Conservation (phyloP, 1,140 invertebrate genomes). For the Hyposmocoma kahamanoa region DNA sequence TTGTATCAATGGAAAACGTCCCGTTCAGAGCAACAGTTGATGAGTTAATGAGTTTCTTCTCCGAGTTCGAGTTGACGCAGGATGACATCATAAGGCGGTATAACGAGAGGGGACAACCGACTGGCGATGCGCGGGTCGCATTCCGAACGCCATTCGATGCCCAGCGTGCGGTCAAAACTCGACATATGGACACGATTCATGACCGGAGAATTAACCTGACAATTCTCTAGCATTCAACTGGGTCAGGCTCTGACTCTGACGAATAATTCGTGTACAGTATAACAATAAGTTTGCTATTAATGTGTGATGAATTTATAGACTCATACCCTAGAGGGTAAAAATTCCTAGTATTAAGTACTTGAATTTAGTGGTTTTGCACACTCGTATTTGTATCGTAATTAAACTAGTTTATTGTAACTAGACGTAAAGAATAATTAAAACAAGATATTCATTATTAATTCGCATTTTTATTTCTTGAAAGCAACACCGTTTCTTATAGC, state of each 20-base stretch:
- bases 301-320: too few species aligned
- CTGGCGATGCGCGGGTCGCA: slow-evolving; percentile 91
- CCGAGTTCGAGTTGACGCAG: slow-evolving; percentile 81
- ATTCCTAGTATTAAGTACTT: too few species aligned
- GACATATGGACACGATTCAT: slow-evolving; percentile 49
- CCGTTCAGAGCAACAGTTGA: slow-evolving; percentile 89
- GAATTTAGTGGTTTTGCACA: too few species aligned
- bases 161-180: slow-evolving; percentile 78
- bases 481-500: too few species aligned
- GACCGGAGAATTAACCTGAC: slow-evolving; percentile 51
- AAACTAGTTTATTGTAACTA: too few species aligned
- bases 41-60: slow-evolving; percentile 91
- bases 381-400: too few species aligned
- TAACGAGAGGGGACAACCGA: slow-evolving; percentile 88
- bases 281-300: too few species aligned
- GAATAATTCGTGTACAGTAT: too few species aligned
- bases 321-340: too few species aligned
- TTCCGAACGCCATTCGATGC: slow-evolving; percentile 86
- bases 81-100: slow-evolving; percentile 88
- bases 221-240: slow-evolving; percentile 48
- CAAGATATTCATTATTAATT: too few species aligned
- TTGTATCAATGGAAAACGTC: slow-evolving; percentile 88
- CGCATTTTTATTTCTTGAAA: too few species aligned
- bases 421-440: too few species aligned
- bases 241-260: background rate